Evolutionary conservation across 2,113 vertebrate genomes (phyloP), one percentile per base, ranked within the genome.

Genomic region (Syngnathus floridae): DNA sequence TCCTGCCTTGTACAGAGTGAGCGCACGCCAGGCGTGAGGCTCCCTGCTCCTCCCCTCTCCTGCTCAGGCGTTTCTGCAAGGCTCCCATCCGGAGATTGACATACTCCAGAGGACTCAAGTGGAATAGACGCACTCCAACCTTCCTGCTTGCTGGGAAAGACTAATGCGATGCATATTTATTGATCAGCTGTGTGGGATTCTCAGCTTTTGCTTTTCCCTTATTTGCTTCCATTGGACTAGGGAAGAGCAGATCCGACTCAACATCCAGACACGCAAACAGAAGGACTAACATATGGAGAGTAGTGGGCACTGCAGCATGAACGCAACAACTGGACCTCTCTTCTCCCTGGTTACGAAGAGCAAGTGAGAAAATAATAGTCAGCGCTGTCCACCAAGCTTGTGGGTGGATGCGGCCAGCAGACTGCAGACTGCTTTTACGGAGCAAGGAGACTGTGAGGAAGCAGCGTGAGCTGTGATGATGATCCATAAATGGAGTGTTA

Each of bases 351-450:
- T 86, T 77, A 82, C 82, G 82, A 76, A 86, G 69, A 81, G 77
- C 74, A 77, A 84, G 77, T 78, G 82, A 82, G 79, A 79, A 46
- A 46, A 86, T 75, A 85, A 83, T 71, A 84, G 67, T 72, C 79
- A 73, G 82, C 82, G 75, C 74, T 83, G 76, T 88, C 78, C 78
- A 76, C 73, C 12, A 69, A 82, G 79, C 76, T 73, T 51, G 87
- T 86, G 85, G 87, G 85, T 85, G 87, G 87, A 88, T 84, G 85
- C 81, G 74, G 77, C 78, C 73, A 72, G 82, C 68, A 80, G 77
- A 9, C 40, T 41, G 40, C 80, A 72, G 73, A 48, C 71, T 51
- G 73, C 81, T 82, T 84, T 82, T 82, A 77, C 78, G 72, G 82
- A 75, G 71, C 60, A 76, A 68, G 75, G 67, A 46, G 35, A 64